Base-by-base conservation (phyloP, 1,140 invertebrate genomes). In the Lordiphosa stackelbergi region DNA sequence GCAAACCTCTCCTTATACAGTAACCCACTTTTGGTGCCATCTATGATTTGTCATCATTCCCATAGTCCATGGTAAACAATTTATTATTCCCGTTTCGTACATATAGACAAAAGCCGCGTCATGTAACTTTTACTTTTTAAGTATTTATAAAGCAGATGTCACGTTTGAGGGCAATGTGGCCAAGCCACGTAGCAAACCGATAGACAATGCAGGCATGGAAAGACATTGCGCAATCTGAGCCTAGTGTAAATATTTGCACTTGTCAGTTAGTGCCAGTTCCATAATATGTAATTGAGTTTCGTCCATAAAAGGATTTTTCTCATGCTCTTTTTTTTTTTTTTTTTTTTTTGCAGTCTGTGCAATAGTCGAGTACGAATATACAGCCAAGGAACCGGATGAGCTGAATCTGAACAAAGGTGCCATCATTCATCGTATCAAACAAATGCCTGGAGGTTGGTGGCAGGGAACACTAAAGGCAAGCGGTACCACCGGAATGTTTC, bases 371-470 rank as follows among this genome's bases (percentile, higher is more conserved):
- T 94, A 92, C 88, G 92, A 94, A 74, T 96, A 96, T 83, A 90
- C 90, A 64, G 94, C 94, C 41, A 92, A 94, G 74, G 93, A 95
- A 87, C 88, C 91, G 2, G 94, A 96, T 86, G 94, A 98, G 90
- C 88, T 98, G 66, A 94, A 94, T 37, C 91, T 98, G 51, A 90
- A 90, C 56, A 96, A 96, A 86, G 96, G 97, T 55, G 97, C 98
- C 88, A 91, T 97, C 28, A 94, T 99, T 61, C 94, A 93, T 60
- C 92, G 93, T 65, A 94, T 96, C 41, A 92, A 94, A 64, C 92
- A 93, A 48, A 93, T 96, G 79, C 91, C 94, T 43, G 97, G 95
- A 28, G 97, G 97, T 52, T 99, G 98, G 98, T 99, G 96, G 95
- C 94, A 97, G 89, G 98, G 98, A 4, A 95, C 94, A n/a, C 88